A percentile compares a stretch with the other conserved stretches of the same genome.
phyloP scores from a whole-genome alignment of 2,888 invertebrate genomes.

The Aromia moschata region DNA sequence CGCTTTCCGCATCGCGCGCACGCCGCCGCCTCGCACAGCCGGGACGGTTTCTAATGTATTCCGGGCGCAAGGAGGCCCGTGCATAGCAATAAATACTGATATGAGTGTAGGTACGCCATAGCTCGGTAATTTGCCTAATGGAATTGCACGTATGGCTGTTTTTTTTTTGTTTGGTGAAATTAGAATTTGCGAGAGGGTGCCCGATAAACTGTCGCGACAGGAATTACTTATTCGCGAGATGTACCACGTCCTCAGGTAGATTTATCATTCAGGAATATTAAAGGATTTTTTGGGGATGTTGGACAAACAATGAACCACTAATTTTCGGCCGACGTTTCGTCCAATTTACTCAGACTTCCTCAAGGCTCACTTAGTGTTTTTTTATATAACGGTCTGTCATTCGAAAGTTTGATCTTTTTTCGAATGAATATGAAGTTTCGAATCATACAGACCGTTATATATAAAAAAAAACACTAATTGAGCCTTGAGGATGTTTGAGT shows the following conservation, averaged over 20 bases:
- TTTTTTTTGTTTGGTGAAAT: slow-evolving; percentile 10
- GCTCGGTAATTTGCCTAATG: slow-evolving; percentile 30
- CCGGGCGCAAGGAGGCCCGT: slow-evolving; percentile 30
- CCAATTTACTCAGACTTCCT: too few species aligned
- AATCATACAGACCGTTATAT: too few species aligned
- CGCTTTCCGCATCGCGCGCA: slow-evolving; percentile 33
- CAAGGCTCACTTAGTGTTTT: too few species aligned
- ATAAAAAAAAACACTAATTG: too few species aligned
- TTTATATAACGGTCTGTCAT: too few species aligned
- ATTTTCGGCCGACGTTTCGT: too few species aligned
- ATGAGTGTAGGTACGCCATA: slow-evolving; percentile 25
- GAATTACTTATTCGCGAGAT: slow-evolving; percentile 1
- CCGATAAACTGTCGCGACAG: slow-evolving; percentile 9
- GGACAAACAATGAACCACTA: too few species aligned
- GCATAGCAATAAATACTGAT: slow-evolving; percentile 36
- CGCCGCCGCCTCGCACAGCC: slow-evolving; percentile 28
- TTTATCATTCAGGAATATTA: too few species aligned
- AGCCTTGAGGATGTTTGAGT: too few species aligned
- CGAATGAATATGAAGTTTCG: too few species aligned
- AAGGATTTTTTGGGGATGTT: too few species aligned
- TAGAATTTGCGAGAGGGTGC: slow-evolving; percentile 5
- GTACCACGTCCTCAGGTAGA: slow-evolving; percentile 1
- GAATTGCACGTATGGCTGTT: slow-evolving; percentile 12
- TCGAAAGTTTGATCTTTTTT: too few species aligned
- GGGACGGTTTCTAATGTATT: slow-evolving; percentile 39